Base-by-base conservation (phyloP, 1,140 invertebrate genomes). In the Drosophila pseudoobscura region DNA sequence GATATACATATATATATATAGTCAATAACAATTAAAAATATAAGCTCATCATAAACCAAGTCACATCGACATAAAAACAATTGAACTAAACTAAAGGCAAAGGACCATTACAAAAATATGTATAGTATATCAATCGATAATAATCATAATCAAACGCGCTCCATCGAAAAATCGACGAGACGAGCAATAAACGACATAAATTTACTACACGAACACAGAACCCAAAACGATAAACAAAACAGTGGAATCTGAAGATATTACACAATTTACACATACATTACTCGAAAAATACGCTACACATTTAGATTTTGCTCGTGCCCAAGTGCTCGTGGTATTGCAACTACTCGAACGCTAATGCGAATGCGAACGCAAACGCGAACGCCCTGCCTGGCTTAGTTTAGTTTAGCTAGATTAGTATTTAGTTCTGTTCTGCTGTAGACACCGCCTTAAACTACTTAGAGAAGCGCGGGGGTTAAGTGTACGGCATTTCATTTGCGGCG, bases 1-100 rank as follows among this genome's bases (percentile, higher is more conserved):
- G 35, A 57, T 44, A 55, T 13, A 64, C 0, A 75, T 75, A 83
- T 82, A 87, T 82, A 87, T 78, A 88, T 73, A 76, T 57, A 85
- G 82, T 87, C 64, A 47, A 75, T 87, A 88, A 87, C 78, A 88
- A 85, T 82, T 75, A 88, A 82, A 74, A 87, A 78, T 72, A 87
- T 78, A 87, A 88, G 82, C 82, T 82, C 78, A 70, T 80, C 69
- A 56, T 69, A 65, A 79, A 79, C 61, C 68, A 80, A 80, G 72
- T 80, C 78, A 83, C 79, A 75, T 83, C 63, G 75, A 74, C 74
- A 76, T 80, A 75, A 78, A 87, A 88, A 84, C 82, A 84, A 84
- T 84, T 87, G 54, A 87, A 84, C 78, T 84, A 87, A 84, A 85
- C 76, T 84, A 84, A 75, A 57, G 72, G 62, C 62, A 87, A 84